Evolutionary conservation across 2,113 vertebrate genomes (phyloP), one percentile per base, ranked within the genome.

Genomic region (Lasiurus borealis): DNA sequence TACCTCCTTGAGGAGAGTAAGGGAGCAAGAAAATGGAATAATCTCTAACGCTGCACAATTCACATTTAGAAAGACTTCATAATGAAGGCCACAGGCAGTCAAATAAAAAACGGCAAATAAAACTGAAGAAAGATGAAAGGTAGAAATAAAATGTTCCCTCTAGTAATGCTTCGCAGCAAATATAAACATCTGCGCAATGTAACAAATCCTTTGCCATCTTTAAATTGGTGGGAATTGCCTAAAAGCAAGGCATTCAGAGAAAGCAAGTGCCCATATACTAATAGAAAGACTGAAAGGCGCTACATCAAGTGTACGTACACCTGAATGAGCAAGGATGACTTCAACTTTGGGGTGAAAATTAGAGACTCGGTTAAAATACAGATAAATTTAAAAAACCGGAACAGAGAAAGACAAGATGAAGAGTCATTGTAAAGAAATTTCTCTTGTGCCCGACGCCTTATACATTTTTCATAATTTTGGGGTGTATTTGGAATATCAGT

Each of bases 1-100:
- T 54, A 69, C 83, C 89, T 94, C 29, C 82, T 44, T 84, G 36
- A 94, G 36, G 11, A 89, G 5, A 93, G 16, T 62, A 72, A 81
- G 85, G 88, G 36, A 77, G 57, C 27, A 83, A 27, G 36, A 89
- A 90, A 96, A 80, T 54, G 16, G 40, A 95, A 89, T 62, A 93
- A 85, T 73, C 23, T 19, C 68, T 87, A 78, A 52, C 1, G 8
- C 4, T 54, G 13, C 59, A 31, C 62, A 40, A 66, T 29, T 71
- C 18, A 48, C 23, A 27, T 76, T 96, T 40, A 85, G 36, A 82
- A 94, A 82, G 15, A 66, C 31, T 71, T 94, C 27, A 31, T 54
- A 71, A 50, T 66, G 34, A 90, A 73, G 34, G 89, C 25, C 40
- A 12, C n/a, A 62, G 80, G 13, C 34, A 78, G 72, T 48, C 15